phyloP scores from a whole-genome alignment of 2,888 invertebrate genomes.

The Agonopterix alstromeriana region DNA sequence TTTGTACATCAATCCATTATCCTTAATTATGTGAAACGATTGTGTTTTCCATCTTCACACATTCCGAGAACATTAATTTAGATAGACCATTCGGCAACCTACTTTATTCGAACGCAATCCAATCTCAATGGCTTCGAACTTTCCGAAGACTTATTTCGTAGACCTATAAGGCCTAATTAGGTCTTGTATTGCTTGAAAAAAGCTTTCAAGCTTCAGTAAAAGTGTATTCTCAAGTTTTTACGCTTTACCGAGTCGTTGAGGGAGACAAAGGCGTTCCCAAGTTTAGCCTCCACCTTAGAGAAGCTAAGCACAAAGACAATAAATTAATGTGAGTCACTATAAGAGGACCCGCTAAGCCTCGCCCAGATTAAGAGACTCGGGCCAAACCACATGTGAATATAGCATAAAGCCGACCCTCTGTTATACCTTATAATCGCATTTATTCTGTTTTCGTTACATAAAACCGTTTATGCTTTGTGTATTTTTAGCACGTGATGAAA shows the following conservation, averaged over 20 bases:
- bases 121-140: conserved; percentile 3
- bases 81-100: background rate
- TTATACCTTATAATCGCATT: conserved; percentile 25
- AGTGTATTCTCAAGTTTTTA: conserved; percentile 15
- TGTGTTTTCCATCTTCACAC: background rate
- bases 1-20: background rate
- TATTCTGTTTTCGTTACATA: conserved; percentile 9
- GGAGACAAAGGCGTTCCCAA: conserved; percentile 37
- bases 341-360: conserved; percentile 42
- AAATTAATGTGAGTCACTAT: conserved; percentile 48
- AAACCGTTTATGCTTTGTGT: background rate
- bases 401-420: conserved; percentile 32
- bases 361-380: conserved; percentile 43
- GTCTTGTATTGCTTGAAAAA: conserved; percentile 11
- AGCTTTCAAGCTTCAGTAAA: conserved; percentile 15
- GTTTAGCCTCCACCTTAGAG: conserved; percentile 36
- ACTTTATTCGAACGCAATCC: conserved; percentile 2
- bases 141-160: conserved; percentile 1
- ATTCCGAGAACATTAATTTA: background rate
- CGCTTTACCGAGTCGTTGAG: conserved; percentile 13
- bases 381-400: conserved; percentile 47
- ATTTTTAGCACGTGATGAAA: background rate
- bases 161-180: conserved; percentile 5
- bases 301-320: conserved; percentile 51
- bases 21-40: background rate